Conservation (phyloP, 1,140 invertebrate genomes). For the Drosophila sturtevanti region DNA sequence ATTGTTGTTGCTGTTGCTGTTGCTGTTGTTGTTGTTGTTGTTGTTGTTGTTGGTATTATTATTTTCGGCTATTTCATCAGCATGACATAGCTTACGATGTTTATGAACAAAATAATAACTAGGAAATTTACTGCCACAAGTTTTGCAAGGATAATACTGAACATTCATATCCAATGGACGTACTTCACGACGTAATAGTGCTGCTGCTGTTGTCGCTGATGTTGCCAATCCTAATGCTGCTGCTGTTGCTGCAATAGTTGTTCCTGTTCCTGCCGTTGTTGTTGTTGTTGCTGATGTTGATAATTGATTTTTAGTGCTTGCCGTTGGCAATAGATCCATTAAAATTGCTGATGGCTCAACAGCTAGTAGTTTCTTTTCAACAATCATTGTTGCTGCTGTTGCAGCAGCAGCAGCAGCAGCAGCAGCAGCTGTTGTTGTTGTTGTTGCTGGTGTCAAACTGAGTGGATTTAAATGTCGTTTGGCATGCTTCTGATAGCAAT, state of each 20-base stretch:
- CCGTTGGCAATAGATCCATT: background rate
- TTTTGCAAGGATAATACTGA: conserved; percentile 96
- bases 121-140: conserved; percentile 94
- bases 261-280: background rate
- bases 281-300: background rate
- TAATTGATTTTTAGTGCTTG: background rate
- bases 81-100: conserved; percentile 92
- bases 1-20: conserved; percentile 24
- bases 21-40: conserved; percentile 28
- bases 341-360: background rate
- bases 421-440: conserved; percentile 23
- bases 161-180: conserved; percentile 90
- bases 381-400: background rate
- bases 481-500: conserved; percentile 92
- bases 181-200: conserved; percentile 83
- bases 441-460: conserved; percentile 59
- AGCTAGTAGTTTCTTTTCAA: background rate
- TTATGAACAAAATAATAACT: conserved; percentile 97
- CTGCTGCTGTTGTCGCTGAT: background rate
- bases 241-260: conserved; percentile 31
- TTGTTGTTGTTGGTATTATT: conserved; percentile 17
- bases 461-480: conserved; percentile 86
- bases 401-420: background rate
- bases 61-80: conserved; percentile 83
- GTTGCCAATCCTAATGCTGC: background rate